Base-by-base conservation (phyloP, 2,888 invertebrate genomes). In the Merodon equestris region DNA sequence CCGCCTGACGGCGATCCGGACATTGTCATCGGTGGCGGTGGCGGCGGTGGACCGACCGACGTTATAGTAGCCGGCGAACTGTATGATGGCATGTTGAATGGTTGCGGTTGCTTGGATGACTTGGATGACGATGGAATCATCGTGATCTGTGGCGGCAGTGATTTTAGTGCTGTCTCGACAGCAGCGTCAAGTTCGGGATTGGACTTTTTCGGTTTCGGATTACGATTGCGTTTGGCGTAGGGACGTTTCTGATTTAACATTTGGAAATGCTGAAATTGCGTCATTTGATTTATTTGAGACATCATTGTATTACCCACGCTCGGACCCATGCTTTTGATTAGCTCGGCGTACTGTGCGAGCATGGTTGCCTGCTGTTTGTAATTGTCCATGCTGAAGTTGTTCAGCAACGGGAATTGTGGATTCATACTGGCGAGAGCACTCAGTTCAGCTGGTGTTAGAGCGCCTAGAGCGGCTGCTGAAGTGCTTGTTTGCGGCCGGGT, bases 261-360 rank as follows among this genome's bases (percentile, higher is more conserved):
- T 75, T 81, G 82, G 48, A 83, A 83, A 70, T 82, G 81, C 58
- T 82, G 79, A 3, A 64, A 66, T 15, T 79, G 82, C 5, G 67
- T 64, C 60, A 83, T 57, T 27, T 82, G 76, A 7, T 74, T 50
- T 19, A 83, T 66, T 81, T 83, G 83, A 9, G 82, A 64, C n/a
- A 83, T 63, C 27, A 82, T 56, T 12, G 82, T 51, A 17, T 56
- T 67, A 51, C 64, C 68, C 4, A 57, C 17, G 0, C 70, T 61
- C 0, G 75, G 42, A 7, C 81, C 81, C 64, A 82, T 81, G 42
- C 13, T 67, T 38, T 82, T 83, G 0, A 84, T 10, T 9, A 84
- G 50, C 9, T 84, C 84, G 5, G 83, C 84, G 57, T 84, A 84
- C 19, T 83, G 70, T 27, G 82, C 81, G 1, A 84, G 50, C 47